phyloP scores from a whole-genome alignment of 2,888 invertebrate species.

The Eilema sororculum region DNA sequence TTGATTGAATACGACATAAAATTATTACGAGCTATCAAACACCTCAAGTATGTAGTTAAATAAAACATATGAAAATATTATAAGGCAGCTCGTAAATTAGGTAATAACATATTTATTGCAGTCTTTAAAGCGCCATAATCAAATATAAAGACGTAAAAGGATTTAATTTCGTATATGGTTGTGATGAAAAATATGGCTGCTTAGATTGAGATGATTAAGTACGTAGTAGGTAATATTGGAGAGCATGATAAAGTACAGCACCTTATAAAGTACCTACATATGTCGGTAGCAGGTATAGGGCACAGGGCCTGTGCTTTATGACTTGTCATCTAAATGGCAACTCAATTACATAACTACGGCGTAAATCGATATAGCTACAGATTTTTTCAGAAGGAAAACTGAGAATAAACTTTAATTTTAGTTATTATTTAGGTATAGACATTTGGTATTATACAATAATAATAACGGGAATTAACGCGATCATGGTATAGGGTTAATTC shows the following conservation, averaged over 20 bases:
- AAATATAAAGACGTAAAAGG: slow-evolving; percentile 31
- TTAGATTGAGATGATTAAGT: slow-evolving; percentile 15
- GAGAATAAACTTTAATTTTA: too few species aligned
- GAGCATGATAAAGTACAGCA: not conserved
- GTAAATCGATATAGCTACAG: not conserved
- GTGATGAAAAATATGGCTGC: slow-evolving; percentile 11
- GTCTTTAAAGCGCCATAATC: slow-evolving; percentile 32
- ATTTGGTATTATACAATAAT: too few species aligned
- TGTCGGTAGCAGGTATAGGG: not conserved
- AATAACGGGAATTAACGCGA: too few species aligned
- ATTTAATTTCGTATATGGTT: slow-evolving; percentile 18
- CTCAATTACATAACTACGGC: not conserved
- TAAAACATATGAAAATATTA: slow-evolving; percentile 44
- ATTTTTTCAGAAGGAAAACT: not conserved
- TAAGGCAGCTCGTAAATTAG: slow-evolving; percentile 48
- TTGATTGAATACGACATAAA: slow-evolving; percentile 60
- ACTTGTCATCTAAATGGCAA: slow-evolving; percentile 3
- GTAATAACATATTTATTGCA: slow-evolving; percentile 44
- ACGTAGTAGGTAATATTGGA: slow-evolving; percentile 2
- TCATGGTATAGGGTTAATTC: too few species aligned
- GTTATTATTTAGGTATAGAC: too few species aligned
- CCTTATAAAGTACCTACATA: not conserved
- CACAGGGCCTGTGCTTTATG: not conserved
- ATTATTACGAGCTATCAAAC: slow-evolving; percentile 56
- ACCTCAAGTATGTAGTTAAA: slow-evolving; percentile 39